A percentile compares a stretch with the other conserved stretches of the same genome.
Evolutionary conservation across 2,113 vertebrate genomes (phyloP).

Genomic region (Microtus montanus): DNA sequence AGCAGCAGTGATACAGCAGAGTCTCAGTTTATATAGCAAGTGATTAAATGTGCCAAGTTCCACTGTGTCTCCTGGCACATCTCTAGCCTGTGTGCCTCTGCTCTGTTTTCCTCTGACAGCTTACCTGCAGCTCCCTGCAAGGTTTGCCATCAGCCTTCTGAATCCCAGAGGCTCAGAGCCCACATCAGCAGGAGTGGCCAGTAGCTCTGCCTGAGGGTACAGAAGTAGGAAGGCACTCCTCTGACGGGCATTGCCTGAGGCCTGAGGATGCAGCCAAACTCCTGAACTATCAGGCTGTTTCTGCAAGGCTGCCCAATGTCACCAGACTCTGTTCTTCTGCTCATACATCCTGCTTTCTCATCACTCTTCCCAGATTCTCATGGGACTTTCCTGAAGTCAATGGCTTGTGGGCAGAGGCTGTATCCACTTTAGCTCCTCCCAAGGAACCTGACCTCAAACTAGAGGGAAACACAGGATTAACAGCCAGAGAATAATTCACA

Average conservation of each 20-base stretch:
- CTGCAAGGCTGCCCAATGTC: neutral
- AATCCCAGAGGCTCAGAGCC: neutral
- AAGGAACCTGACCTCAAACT: neutral
- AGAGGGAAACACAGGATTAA: neutral
- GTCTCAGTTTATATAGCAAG: no score
- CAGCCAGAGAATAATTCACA: neutral
- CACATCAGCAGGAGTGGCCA: neutral
- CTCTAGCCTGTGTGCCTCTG: neutral
- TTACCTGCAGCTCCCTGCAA: neutral
- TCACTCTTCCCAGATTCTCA: neutral
- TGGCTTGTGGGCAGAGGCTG: neutral
- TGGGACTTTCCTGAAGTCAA: neutral
- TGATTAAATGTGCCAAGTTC: neutral
- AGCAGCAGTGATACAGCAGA: neutral
- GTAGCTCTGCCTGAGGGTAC: neutral
- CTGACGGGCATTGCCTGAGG: no score
- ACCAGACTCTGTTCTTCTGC: rapidly evolving
- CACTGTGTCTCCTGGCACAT: neutral
- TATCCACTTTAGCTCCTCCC: neutral
- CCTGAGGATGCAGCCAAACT: neutral
- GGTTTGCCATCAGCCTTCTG: rapidly evolving
- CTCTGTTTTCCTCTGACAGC: neutral
- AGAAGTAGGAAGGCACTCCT: neutral
- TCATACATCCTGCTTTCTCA: neutral
- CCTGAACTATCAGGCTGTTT: neutral